Conservation (phyloP, 2,113 vertebrate species). For the Lanius collurio region DNA sequence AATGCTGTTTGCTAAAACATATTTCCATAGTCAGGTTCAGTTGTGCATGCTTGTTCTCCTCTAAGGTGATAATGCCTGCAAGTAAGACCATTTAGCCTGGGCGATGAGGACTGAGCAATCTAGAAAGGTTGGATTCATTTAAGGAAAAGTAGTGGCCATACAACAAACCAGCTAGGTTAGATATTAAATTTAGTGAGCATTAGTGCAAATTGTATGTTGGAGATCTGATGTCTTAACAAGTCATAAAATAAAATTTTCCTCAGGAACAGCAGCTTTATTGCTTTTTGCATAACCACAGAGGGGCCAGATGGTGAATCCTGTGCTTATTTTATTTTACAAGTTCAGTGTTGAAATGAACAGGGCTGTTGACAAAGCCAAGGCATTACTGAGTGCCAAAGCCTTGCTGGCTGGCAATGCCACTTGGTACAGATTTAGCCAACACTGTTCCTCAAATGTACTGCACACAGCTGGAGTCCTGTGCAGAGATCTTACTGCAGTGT, state of each 20-base stretch:
- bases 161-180: background rate
- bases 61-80: background rate
- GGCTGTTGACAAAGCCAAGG: background rate
- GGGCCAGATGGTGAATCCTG: background rate
- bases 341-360: background rate
- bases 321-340: background rate
- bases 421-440: background rate
- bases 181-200: background rate
- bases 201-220: background rate
- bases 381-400: background rate
- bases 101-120: background rate
- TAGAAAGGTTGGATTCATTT: background rate
- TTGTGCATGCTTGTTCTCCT: background rate
- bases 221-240: slow-evolving; percentile 1
- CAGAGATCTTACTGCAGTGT: background rate
- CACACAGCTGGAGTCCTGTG: background rate
- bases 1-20: background rate
- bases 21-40: background rate
- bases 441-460: background rate
- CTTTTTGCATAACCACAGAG: background rate
- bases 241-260: background rate
- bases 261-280: background rate
- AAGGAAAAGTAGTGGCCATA: background rate
- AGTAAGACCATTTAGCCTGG: background rate
- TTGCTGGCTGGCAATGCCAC: background rate